Base-by-base conservation (phyloP, 2,888 invertebrate genomes). In the Leucozona laternaria region DNA sequence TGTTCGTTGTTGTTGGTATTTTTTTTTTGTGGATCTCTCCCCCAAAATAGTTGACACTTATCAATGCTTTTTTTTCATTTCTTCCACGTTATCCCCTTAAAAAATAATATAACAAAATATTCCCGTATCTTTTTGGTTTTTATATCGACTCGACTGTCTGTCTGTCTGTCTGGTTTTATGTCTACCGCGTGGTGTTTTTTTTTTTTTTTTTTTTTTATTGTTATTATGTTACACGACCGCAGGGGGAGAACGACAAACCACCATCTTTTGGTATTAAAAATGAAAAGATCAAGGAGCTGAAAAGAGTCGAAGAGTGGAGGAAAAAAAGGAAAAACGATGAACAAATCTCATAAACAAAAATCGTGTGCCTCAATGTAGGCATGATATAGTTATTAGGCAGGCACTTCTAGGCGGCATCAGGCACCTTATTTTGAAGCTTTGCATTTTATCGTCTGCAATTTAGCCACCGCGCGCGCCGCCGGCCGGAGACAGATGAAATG, bases 151-250 rank as follows among this genome's bases (percentile, higher is more conserved):
- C 17, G 10, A 28, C 28, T 79, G 71, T 71, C 84, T 80, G 73
- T 71, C 84, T 80, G 73, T 64, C 64, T 84, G 84, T 71, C 75
- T 84, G 79, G 79, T 76, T 80, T 78, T 68, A 77, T 81, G 81
- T 73, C 78, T 73, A 68, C 82, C 72, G 68, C 28, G 37, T 10
- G 31, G 66, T 80, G 60, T 8, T 43, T 34, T 66, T 50, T 78
- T 62, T 66, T 43, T 62, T 72, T 37, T 17, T 53, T 68, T 57
- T 17, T 45, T 17, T 45, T 55, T 77, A 48, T 60, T 70, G 34
- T 79, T 73, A 60, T 80, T 76, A 40, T 81, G 31, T 72, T 73
- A 76, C 85, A 73, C 66, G 20, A 73, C 71, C 72, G 43, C 77
- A 68, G 55, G 48, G 66, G 70, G 71, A 31, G 31, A 31, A 62